Conservation (phyloP, 2,797 vertebrate species). For the Melanotaenia parkinsoni region DNA sequence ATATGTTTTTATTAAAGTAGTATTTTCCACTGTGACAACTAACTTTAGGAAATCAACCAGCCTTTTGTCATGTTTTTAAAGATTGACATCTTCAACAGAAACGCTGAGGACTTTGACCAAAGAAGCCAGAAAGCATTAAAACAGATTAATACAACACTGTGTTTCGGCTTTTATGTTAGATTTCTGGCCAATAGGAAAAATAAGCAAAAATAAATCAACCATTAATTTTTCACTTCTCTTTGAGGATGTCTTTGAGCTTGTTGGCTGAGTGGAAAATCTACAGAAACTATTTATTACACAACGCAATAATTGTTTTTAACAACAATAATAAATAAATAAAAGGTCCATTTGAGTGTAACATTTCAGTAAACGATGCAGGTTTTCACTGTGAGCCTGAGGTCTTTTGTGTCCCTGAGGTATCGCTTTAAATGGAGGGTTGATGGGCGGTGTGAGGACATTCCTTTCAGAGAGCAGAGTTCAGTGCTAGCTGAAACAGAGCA, state of each 20-base stretch:
- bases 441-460: background rate
- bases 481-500: conserved; percentile 24
- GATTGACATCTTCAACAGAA: too few relatives aligned
- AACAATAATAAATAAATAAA: background rate
- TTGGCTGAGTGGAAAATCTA: background rate
- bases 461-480: conserved; percentile 36
- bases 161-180: background rate
- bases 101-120: background rate
- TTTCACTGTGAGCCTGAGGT: background rate
- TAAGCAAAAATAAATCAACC: background rate
- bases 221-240: background rate
- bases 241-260: background rate
- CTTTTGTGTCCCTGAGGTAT: background rate
- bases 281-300: background rate
- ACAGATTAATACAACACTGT: background rate
- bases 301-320: background rate
- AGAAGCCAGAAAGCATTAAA: background rate
- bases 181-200: background rate
- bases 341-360: background rate
- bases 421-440: conserved; percentile 12
- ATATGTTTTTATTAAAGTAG: too few relatives aligned
- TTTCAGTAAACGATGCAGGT: background rate
- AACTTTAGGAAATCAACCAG: background rate
- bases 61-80: background rate
- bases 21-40: background rate